phyloP scores from a whole-genome alignment of 2,888 invertebrate genomes.

The Carcina quercana region DNA sequence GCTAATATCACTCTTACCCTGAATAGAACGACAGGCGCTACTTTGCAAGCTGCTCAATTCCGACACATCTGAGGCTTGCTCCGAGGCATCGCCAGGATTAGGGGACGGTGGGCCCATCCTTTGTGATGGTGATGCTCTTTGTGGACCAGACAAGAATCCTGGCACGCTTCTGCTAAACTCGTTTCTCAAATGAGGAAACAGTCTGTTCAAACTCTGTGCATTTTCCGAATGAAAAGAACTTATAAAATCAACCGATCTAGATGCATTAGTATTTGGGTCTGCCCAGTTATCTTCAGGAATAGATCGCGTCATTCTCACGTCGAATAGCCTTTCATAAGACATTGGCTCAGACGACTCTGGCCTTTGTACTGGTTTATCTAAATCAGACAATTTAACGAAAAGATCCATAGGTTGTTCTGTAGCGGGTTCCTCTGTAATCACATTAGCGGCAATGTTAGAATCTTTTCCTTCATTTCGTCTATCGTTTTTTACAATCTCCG shows the following conservation, averaged over 20 bases:
- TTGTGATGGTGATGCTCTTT: conserved; percentile 39
- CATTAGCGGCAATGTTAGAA: conserved; percentile 8
- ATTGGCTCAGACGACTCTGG: conserved; percentile 23
- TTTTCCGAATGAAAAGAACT: conserved; percentile 74
- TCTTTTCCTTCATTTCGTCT: conserved; percentile 4
- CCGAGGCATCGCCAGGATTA: conserved; percentile 53
- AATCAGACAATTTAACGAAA: conserved; percentile 86
- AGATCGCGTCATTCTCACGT: conserved; percentile 78
- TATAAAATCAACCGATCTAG: conserved; percentile 76
- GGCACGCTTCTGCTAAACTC: conserved; percentile 64
- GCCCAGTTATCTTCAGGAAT: conserved; percentile 82
- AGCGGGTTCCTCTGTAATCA: conserved; percentile 28
- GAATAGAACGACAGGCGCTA: conserved; percentile 71
- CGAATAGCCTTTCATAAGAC: conserved; percentile 30
- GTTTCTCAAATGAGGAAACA: conserved; percentile 76
- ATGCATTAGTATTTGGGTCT: conserved; percentile 69
- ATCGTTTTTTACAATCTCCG: conserved; percentile 8
- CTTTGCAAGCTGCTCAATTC: conserved; percentile 73
- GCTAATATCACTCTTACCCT: conserved; percentile 56
- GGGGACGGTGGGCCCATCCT: conserved; percentile 29
- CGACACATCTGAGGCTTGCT: conserved; percentile 67
- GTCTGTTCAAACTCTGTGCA: conserved; percentile 71
- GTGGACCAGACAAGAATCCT: conserved; percentile 45
- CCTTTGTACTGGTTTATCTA: conserved; percentile 78
- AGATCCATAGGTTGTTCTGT: conserved; percentile 32